Evolutionary conservation across 2,888 invertebrate genomes (phyloP), one percentile per base, ranked within the genome.

Genomic region (Tanytarsus gracilentus): DNA sequence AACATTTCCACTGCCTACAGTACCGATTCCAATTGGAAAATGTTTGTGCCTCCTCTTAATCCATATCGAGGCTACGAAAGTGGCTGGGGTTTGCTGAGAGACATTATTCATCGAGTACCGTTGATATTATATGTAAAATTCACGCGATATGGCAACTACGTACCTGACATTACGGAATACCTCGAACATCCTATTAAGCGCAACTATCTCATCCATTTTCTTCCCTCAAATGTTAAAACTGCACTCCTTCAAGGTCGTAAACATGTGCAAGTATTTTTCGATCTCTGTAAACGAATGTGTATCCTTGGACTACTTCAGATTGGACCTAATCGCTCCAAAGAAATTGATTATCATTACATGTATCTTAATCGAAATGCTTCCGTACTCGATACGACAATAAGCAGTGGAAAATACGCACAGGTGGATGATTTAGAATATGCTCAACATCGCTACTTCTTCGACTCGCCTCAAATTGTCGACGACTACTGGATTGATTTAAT

Each of bases 401-500:
- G 83, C 0, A 74, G 76, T 0, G 76, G 78, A 0, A 81, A 82
- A 7, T 86, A 85, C 67, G 76, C 80, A 64, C 74, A 77, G 63
- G 72, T 84, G 1, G 78, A 79, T 36, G 75, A 80, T 3, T 78
- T 78, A 39, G 72, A 73, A 1, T 88, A 88, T 67, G 74, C 77
- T 0, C 66, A 70, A n/a, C 70, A 78, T 1, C 65, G 66, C 0
- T 88, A 81, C 66, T 66, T 69, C 26, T 85, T 89, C 62, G 66
- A 73, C 0, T 73, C 71, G 2, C 67, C 75, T 14, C 68, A 75
- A 0, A 79, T 80, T 62, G 71, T 88, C 0, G 77, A 80, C 25
- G 76, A 77, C 16, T 86, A 83, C 68, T 86, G 86, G 86, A 78
- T 79, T 63, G 79, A 83, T 59, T 71, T 88, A 69, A 82, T 83